Conservation (phyloP, 2,797 vertebrate species). For the Oreochromis mossambicus region DNA sequence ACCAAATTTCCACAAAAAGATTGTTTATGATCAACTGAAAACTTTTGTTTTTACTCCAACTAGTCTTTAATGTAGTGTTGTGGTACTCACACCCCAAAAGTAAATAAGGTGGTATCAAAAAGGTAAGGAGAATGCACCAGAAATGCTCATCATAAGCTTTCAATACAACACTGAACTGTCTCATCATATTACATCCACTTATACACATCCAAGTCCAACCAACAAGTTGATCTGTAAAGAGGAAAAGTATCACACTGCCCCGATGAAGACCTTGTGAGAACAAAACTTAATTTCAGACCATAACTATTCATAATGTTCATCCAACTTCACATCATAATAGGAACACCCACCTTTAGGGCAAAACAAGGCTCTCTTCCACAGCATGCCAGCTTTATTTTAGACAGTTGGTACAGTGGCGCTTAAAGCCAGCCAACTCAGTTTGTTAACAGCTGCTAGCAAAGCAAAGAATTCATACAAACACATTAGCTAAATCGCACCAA, state of each 20-base stretch:
- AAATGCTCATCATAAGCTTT: not conserved
- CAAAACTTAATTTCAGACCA: not conserved
- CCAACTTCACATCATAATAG: not conserved
- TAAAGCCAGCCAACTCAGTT: not conserved
- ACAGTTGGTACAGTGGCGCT: not conserved
- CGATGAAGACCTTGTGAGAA: not conserved
- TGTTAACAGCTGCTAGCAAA: not conserved
- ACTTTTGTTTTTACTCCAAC: not conserved
- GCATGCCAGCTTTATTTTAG: not conserved
- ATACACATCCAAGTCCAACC: not conserved
- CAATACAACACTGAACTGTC: not conserved
- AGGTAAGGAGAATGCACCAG: not conserved
- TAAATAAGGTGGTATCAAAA: not conserved
- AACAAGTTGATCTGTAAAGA: not conserved
- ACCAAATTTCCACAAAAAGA: not conserved
- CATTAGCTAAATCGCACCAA: not conserved
- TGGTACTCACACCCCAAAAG: not conserved
- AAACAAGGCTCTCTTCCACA: not conserved
- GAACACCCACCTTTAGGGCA: not conserved
- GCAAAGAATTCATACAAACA: not conserved
- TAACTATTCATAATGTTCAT: not conserved
- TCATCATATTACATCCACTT: not conserved
- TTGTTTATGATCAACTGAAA: not conserved
- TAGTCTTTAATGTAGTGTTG: not conserved
- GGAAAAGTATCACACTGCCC: not conserved